A percentile compares a stretch with the other conserved stretches of the same genome.
Conservation (phyloP, 64 coral and sea anemone genomes). For the Dendrophyllia cribrosa region DNA sequence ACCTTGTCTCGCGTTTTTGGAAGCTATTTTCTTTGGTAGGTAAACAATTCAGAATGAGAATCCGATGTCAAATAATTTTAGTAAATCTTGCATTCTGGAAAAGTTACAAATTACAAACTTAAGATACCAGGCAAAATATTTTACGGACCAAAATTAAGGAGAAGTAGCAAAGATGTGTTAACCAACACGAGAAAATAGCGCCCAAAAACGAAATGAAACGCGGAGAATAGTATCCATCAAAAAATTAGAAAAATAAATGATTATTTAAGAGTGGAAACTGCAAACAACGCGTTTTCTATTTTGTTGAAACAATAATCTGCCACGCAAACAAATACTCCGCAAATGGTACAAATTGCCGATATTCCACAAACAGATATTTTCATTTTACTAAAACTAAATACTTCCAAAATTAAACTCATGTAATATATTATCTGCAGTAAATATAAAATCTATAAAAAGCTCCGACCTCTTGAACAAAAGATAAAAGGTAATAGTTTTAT, state of each 20-base stretch:
- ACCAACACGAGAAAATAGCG: too few relatives aligned
- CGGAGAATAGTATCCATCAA: neutral
- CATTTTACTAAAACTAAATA: constrained; percentile 45
- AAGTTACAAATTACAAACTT: too few relatives aligned
- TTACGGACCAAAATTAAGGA: too few relatives aligned
- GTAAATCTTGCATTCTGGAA: too few relatives aligned
- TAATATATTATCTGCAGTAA: constrained; percentile 87
- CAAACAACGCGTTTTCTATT: neutral
- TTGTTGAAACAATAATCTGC: constrained; percentile 13
- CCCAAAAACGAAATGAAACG: neutral
- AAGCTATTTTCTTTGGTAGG: too few relatives aligned
- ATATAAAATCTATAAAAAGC: constrained; percentile 89
- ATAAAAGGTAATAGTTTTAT: constrained; percentile 61
- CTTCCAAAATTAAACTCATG: constrained; percentile 76
- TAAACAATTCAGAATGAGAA: too few relatives aligned
- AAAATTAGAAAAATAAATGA: constrained; percentile 17
- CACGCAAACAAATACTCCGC: constrained; percentile 26
- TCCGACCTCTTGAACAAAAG: constrained; percentile 71
- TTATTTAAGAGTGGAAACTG: constrained; percentile 3
- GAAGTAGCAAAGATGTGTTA: too few relatives aligned
- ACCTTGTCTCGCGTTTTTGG: too few relatives aligned
- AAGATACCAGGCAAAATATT: too few relatives aligned
- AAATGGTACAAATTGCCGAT: constrained; percentile 45
- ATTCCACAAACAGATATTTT: constrained; percentile 47
- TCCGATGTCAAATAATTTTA: too few relatives aligned